Evolutionary conservation across 1,140 invertebrate species (phyloP), one percentile per base, ranked within the genome.

Genomic region (Berghia stephanieae): DNA sequence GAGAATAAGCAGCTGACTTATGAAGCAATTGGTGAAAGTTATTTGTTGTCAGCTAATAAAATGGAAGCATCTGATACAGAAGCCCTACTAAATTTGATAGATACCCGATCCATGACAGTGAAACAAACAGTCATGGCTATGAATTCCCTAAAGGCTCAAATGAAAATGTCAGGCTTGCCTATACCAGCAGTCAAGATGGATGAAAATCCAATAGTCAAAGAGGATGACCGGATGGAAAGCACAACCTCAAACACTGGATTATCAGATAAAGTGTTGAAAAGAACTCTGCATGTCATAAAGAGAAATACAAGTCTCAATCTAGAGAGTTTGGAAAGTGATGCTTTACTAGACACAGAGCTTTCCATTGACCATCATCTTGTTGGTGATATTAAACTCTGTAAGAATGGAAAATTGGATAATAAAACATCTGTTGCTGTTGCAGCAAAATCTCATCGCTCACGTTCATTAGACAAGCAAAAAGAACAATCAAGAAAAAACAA

Each of bases 281-380:
- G n/a, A n/a, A n/a, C n/a, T n/a, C 57, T 8, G 10, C 57, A 31
- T 31, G 10, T 8, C 10, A 63, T 8, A 24, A 31, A 40, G 2
- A 73, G 42, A 63, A 81, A 36, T 77, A 70, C 67, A 73, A 81
- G 16, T 69, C 79, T 76, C 67, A 82, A 52, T 81, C 74, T 69
- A 72, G 76, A 77, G 40, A 77, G 76, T 66, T 31, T 83, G 1
- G 82, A 83, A 42, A 80, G 72, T 66, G 82, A 83, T 80, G 82
- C 82, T 16, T 55, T 83, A 21, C 43, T 75, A 27, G 49, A 69
- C 70, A 46, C 68, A 57, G 68, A 74, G 36, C 73, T 72, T 31
- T 46, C 73, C 34, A 52, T 63, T 21, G 42, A 69, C 46, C 43
- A 75, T 60, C 36, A 68, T 24, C 46, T 76, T 60, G 57, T 76